Conservation (phyloP, 2,113 vertebrate species). For the Anarrhichthys ocellatus region DNA sequence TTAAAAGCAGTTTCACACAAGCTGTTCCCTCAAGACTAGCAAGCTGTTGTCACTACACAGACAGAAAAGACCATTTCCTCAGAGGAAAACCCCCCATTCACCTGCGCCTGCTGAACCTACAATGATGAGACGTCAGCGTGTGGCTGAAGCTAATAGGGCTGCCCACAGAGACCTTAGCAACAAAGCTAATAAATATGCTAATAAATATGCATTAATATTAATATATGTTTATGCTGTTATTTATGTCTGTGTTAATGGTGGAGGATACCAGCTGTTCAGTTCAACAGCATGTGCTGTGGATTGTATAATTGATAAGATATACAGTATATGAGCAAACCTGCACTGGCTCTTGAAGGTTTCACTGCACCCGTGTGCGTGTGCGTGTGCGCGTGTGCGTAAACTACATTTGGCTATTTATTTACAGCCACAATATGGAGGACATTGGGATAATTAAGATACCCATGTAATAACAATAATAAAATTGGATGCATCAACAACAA, state of each 20-base stretch:
- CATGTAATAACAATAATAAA: background rate
- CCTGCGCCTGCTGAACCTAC: constrained; percentile 40
- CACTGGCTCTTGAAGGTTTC: constrained; percentile 5
- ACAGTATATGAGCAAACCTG: constrained; percentile 30
- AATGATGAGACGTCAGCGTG: constrained; percentile 31
- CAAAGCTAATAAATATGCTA: constrained; percentile 71
- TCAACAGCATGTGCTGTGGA: constrained; percentile 20
- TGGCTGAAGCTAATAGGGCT: constrained; percentile 50
- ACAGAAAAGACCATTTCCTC: constrained; percentile 43
- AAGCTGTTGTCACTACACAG: constrained; percentile 52
- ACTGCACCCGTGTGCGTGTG: background rate
- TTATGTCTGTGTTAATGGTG: constrained; percentile 60
- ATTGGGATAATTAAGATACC: background rate
- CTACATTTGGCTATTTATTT: background rate
- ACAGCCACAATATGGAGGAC: background rate
- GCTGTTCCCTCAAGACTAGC: constrained; percentile 38
- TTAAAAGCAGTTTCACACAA: constrained; percentile 25
- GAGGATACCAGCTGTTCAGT: constrained; percentile 52
- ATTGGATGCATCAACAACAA: background rate
- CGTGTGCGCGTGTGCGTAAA: background rate
- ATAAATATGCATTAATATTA: constrained; percentile 69
- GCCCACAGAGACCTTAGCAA: constrained; percentile 55
- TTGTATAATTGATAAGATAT: constrained; percentile 49
- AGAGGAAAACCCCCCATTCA: constrained; percentile 51
- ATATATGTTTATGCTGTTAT: constrained; percentile 64